Percentiles rank a stretch among this genome's conserved stretches.
These are phyloP conservation scores for Onychostruthus taczanowskii DNA, from an alignment of 2,113 vertebrate species.

Conservation along the genomic window DNA sequence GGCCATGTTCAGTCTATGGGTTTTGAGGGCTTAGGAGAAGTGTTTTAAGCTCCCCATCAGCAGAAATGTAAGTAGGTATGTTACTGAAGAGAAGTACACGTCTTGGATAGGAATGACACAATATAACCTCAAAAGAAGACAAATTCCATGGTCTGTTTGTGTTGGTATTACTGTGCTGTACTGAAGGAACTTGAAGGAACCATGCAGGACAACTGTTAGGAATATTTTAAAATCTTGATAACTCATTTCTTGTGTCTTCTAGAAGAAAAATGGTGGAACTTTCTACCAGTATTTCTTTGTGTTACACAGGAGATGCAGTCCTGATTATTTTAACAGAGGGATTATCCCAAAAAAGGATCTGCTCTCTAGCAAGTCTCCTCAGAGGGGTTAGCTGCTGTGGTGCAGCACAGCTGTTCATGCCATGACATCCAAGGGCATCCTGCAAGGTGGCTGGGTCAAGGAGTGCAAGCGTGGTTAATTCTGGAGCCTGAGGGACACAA, in stretches of 20 bases:
- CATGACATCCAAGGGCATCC: neutral
- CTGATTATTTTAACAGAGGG: neutral
- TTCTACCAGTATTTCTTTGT: neutral
- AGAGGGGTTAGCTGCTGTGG: neutral
- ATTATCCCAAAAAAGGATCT: neutral
- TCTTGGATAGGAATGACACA: neutral
- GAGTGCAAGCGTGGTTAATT: neutral
- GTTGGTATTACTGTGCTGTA: neutral
- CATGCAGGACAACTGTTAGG: accelerated
- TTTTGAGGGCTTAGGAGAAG: neutral
- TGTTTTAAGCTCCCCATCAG: neutral
- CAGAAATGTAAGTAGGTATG: neutral
- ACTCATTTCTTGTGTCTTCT: neutral
- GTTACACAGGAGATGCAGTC: neutral
- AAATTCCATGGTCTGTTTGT: neutral
- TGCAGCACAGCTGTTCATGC: neutral
- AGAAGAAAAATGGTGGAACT: neutral
- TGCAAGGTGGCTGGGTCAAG: neutral
- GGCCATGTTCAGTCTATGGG: neutral
- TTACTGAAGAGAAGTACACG: neutral
- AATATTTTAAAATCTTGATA: neutral
- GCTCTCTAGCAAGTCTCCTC: neutral
- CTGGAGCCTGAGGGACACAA: neutral
- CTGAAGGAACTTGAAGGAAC: neutral
- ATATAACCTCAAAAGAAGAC: neutral